Base-by-base conservation (phyloP, 2,797 vertebrate species). In the Synaphobranchus kaupii region DNA sequence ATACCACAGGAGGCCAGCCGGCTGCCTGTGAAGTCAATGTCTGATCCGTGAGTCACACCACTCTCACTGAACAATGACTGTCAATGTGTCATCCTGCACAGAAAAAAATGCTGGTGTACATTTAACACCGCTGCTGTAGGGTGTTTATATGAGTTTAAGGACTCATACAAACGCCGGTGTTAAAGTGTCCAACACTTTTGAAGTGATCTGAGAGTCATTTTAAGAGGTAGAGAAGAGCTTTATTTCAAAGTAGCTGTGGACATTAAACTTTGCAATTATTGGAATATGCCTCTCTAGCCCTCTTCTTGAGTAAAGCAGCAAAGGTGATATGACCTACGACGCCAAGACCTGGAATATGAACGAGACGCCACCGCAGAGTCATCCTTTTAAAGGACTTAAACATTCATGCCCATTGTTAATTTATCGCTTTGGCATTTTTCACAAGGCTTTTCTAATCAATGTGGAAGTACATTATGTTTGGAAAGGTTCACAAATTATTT, bases 381-480 rank as follows among this genome's bases (percentile, higher is more conserved):
- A 20, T 25, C 22, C 76, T 48, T 48, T 15, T 34, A 0, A 80
- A 31, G 20, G 9, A 80, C 48, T 80, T 34, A 44, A 80, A 48
- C 76, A 47, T 80, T 80, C 76, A 48, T 80, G 34, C 15, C 76
- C 44, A 80, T 80, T 44, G 15, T 47, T 80, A 20, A 80, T 80
- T 80, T 80, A 47, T 80, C 20, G 22, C 48, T 47, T 48, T 76
- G 7, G 5, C 63, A 68, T n/a, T 68, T 17, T 13, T 6, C 25
- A 15, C 4, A 17, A 71, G 6, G 68, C 28, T 71, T 71, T 48
- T 80, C 22, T 68, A 68, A 68, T 28, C 76, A 80, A 52, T 31
- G 20, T 78, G 63, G 78, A 48, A 86, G 44, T 47, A 76, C 71
- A 39, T 76, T 76, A 15, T 76, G n/a, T 80, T 80, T 1, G 8